Conservation (phyloP, 2,888 invertebrate genomes). For the Drosophila merina region DNA sequence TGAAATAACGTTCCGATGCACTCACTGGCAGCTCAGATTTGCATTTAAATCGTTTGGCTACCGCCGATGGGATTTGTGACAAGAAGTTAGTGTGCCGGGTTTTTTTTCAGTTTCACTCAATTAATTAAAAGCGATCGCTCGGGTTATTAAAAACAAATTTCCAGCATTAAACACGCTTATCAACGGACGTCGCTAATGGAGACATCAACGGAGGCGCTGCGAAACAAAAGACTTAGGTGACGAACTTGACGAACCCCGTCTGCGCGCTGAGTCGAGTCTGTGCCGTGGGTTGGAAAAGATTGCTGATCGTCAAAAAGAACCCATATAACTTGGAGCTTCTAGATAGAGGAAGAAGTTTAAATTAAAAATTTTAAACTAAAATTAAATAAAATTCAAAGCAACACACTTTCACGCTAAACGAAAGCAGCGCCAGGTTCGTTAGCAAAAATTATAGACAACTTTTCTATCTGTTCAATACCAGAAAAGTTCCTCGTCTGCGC, state of each 20-base stretch:
- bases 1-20: slow-evolving; percentile 73
- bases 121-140: slow-evolving; percentile 64
- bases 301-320: not conserved
- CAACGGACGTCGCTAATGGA: slow-evolving; percentile 52
- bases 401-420: not conserved
- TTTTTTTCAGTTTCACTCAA: slow-evolving; percentile 51
- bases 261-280: not conserved
- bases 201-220: slow-evolving; percentile 58
- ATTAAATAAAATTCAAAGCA: not conserved
- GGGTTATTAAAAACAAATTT: slow-evolving; percentile 75
- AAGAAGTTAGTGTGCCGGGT: slow-evolving; percentile 48
- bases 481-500: slow-evolving; percentile 8
- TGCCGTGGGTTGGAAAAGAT: not conserved
- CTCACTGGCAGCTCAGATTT: slow-evolving; percentile 66
- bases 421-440: not conserved
- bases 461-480: slow-evolving; percentile 11
- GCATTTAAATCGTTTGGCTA: slow-evolving; percentile 69
- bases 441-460: not conserved
- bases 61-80: slow-evolving; percentile 54
- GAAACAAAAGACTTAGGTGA: slow-evolving; percentile 75
- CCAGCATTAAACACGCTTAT: slow-evolving; percentile 59
- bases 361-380: not conserved
- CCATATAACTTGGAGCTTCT: not conserved
- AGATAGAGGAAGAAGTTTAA: not conserved
- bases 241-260: slow-evolving; percentile 59